Percentiles rank a stretch among this genome's conserved stretches.
Evolutionary conservation across 1,140 invertebrate genomes (phyloP).

Genomic region (Drosophila orosa): DNA sequence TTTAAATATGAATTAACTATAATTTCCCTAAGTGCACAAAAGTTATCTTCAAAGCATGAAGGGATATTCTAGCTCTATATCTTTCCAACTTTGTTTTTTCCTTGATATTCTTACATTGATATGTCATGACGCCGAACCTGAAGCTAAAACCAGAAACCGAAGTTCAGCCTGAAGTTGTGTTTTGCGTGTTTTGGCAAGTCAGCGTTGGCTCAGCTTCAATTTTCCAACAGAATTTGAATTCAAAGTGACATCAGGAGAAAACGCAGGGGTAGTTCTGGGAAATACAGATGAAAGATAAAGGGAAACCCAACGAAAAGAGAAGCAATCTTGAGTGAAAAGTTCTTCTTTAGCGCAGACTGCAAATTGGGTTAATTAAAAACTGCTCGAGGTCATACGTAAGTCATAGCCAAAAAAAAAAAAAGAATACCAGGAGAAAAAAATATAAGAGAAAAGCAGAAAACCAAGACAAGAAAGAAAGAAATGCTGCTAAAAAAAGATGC

Average conservation of each 20-base stretch:
- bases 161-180: constrained; percentile 11
- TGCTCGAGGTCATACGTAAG: constrained; percentile 70
- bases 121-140: constrained; percentile 20
- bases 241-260: constrained; percentile 15
- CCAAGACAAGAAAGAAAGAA: constrained; percentile 31
- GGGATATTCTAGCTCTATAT: not conserved
- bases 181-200: constrained; percentile 31
- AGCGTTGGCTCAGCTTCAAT: constrained; percentile 35
- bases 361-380: constrained; percentile 82
- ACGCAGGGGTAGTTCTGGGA: not conserved
- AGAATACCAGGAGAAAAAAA: not conserved
- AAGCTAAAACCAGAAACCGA: constrained; percentile 12
- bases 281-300: constrained; percentile 10
- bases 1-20: not conserved
- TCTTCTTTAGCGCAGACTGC: constrained; percentile 60
- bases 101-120: constrained; percentile 15
- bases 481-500: constrained; percentile 66
- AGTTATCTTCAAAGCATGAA: not conserved
- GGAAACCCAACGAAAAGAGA: constrained; percentile 15
- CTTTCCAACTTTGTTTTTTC: not conserved
- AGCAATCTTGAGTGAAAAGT: constrained; percentile 63
- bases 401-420: constrained; percentile 38
- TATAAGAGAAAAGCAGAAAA: constrained; percentile 19
- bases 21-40: not conserved
- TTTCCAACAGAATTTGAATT: constrained; percentile 42